Evolutionary conservation across 2,888 invertebrate species (phyloP), one percentile per base, ranked within the genome.

Genomic region (Brachylomia viminalis): DNA sequence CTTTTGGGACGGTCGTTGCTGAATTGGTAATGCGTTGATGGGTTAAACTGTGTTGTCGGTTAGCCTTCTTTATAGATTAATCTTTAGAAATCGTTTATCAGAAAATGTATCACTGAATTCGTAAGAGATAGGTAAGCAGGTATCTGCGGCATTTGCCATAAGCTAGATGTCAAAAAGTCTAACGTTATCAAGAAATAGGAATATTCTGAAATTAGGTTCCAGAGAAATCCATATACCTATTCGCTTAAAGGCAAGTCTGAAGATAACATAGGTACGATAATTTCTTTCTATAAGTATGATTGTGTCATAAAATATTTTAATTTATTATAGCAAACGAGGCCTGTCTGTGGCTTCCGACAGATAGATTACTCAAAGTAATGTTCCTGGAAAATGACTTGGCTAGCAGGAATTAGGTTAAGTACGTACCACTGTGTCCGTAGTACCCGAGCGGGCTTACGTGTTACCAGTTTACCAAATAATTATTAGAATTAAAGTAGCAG

Each of bases 321-420:
- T 11, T 15, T 20, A 49, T 33, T 47, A 49, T 7, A 45, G 1
- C 17, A 47, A 47, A 54, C n/a, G 13, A 23, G 30, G 38, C 66
- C 52, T 47, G 78, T 17, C 23, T 64, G 62, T 45, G 49, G 45
- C 38, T 66, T 81, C 17, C 17, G 61, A 54, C n/a, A 47, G 38
- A 61, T 47, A 65, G n/a, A 76, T 66, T 47, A 54, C 61, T 54
- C 42, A 27, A 27, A 33, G 27, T 76, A 66, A 66, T 56, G 38
- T 66, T 77, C 47, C 15, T 62, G 33, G 52, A 56, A 80, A 77
- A 54, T 77, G 27, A 49, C 47, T 77, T 8, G 17, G 38, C 30
- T 61, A 42, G 45, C 52, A 45, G n/a, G 47, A 81, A 66, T 66
- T 66, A 76, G 82, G 78, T 82, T 75, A 61, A 78, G 61, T 82